Evolutionary conservation across 2,797 vertebrate species (phyloP).

Genomic region (Mormyrus proboscirostris): DNA sequence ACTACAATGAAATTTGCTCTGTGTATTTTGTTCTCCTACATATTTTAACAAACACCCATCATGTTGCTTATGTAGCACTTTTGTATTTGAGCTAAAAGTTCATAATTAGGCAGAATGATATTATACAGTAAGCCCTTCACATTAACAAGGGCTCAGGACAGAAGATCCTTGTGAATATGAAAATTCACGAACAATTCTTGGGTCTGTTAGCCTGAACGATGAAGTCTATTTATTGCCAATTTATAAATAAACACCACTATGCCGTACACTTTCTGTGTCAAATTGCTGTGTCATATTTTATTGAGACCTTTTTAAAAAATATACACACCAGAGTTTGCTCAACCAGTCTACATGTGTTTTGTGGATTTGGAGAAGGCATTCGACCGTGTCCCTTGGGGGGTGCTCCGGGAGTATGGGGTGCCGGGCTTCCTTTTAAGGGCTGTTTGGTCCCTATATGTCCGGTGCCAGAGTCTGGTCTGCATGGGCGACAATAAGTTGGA

Average conservation of each 20-base stretch:
- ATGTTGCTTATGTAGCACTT: neutral
- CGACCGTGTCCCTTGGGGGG: no score
- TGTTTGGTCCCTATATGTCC: no score
- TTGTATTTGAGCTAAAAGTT: neutral
- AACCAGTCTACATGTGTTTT: no score
- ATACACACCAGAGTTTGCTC: neutral
- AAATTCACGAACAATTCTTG: neutral
- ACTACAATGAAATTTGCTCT: neutral
- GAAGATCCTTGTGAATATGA: neutral
- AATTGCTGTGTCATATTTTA: neutral
- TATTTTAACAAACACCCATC: neutral
- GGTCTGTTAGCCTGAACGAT: neutral
- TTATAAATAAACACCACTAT: neutral
- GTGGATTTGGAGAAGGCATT: no score
- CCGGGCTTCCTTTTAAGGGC: no score
- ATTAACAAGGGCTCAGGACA: neutral
- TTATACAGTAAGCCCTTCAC: neutral
- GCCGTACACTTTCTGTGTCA: neutral
- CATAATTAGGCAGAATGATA: neutral
- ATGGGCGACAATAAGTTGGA: no score
- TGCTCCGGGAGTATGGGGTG: no score
- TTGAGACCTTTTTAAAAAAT: neutral
- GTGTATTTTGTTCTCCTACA: neutral
- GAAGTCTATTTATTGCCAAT: neutral
- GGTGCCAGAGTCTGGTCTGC: no score